These are phyloP conservation scores for Drosophila jambulina DNA, from an alignment of 1,140 invertebrate genomes.

Conservation along the genomic window DNA sequence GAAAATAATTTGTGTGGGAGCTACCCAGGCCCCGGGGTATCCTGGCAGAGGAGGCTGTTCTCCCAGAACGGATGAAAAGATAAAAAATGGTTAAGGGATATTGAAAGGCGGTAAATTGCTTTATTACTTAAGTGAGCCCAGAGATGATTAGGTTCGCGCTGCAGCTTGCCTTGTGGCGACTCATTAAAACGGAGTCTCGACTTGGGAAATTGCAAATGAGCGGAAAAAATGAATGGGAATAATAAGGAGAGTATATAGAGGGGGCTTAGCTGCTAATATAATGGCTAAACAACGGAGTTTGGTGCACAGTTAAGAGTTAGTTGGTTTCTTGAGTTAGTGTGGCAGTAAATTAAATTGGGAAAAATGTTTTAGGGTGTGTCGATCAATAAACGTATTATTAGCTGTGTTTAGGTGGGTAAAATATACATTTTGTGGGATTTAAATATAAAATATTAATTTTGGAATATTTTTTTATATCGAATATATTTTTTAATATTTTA, in stretches of 20 bases:
- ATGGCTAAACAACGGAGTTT: slow-evolving; percentile 3
- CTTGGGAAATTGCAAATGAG: slow-evolving; percentile 39
- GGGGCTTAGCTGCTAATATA: slow-evolving; percentile 16
- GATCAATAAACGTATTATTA: background rate
- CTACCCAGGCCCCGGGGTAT: slow-evolving; percentile 43
- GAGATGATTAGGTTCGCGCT: slow-evolving; percentile 68
- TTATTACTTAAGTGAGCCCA: slow-evolving; percentile 79
- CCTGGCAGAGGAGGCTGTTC: slow-evolving; percentile 7
- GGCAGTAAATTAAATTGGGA: background rate
- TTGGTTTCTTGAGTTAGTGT: background rate
- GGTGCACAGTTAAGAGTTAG: background rate
- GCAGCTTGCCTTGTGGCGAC: slow-evolving; percentile 45
- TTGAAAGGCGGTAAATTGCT: slow-evolving; percentile 81
- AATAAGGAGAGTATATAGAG: slow-evolving; percentile 16
- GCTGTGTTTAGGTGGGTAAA: background rate
- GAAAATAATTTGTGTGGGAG: slow-evolving; percentile 78
- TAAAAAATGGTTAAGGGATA: slow-evolving; percentile 74
- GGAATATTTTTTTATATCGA: background rate
- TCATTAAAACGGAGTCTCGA: slow-evolving; percentile 56
- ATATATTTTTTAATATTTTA: background rate
- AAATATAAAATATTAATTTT: background rate
- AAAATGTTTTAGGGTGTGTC: background rate
- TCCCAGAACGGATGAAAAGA: slow-evolving; percentile 44
- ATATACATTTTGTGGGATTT: too few species aligned
- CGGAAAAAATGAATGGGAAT: slow-evolving; percentile 10